These are phyloP conservation scores for Prionailurus viverrinus DNA, from an alignment of 2,113 vertebrate species.

Conservation along the genomic window DNA sequence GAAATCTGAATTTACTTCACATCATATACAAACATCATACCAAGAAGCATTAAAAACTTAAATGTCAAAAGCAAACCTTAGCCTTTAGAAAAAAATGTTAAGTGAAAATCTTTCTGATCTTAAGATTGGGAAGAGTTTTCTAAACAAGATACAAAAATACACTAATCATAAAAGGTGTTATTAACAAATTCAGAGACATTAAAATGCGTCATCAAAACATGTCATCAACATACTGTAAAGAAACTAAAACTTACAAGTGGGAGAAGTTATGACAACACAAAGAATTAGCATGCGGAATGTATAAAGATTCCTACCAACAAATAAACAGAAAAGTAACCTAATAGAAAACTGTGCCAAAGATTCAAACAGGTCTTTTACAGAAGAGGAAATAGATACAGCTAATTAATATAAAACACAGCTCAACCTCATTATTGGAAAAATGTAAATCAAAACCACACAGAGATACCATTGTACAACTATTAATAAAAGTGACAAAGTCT, in stretches of 20 bases:
- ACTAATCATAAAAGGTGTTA: not conserved
- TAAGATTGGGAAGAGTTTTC: not conserved
- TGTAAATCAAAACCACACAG: not conserved
- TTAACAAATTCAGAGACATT: not conserved
- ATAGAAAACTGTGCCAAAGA: not conserved
- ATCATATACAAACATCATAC: not conserved
- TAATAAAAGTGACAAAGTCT: not conserved
- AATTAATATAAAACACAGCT: not conserved
- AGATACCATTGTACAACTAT: not conserved
- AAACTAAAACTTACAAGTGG: conserved; percentile 31
- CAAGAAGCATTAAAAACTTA: not conserved
- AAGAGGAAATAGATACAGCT: not conserved
- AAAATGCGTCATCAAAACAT: conserved; percentile 21
- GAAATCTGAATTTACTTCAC: conserved; percentile 24
- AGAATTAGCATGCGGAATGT: conserved; percentile 9
- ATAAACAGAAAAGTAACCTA: not conserved
- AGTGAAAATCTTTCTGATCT: conserved; percentile 7
- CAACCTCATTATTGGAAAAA: not conserved
- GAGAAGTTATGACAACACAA: not conserved
- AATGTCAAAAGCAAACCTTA: not conserved
- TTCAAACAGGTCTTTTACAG: conserved; percentile 1
- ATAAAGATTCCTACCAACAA: not conserved
- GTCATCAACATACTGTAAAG: not conserved
- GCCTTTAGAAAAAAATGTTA: conserved; percentile 43
- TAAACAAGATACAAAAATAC: conserved; percentile 30